Percentiles rank a stretch among this genome's conserved stretches.
Evolutionary conservation across 2,888 invertebrate genomes (phyloP).

Genomic region (Agrochola lota): DNA sequence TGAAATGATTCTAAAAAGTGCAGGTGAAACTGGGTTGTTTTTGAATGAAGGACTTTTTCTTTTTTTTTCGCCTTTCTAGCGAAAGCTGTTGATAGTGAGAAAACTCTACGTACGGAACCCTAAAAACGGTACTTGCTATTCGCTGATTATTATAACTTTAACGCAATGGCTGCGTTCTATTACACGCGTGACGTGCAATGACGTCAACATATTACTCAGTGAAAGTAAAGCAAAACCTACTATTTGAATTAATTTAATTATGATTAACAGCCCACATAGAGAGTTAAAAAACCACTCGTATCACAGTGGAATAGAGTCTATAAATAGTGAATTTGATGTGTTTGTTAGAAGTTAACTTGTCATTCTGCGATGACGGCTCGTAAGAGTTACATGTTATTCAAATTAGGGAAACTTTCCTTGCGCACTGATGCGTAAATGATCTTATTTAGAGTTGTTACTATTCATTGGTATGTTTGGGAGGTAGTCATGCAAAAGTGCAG

Average conservation of each 20-base stretch:
- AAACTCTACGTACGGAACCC: not conserved
- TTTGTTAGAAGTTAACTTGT: constrained; percentile 36
- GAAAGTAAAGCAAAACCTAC: constrained; percentile 68
- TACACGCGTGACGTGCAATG: constrained; percentile 55
- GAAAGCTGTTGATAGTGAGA: no score
- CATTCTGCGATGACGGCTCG: constrained; percentile 40
- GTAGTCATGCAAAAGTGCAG: not conserved
- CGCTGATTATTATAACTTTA: constrained; percentile 20
- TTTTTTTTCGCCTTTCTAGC: no score
- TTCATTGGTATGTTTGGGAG: constrained; percentile 2
- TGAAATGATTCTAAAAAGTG: no score
- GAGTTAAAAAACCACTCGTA: constrained; percentile 31
- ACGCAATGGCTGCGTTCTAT: not conserved
- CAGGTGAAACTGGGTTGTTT: no score
- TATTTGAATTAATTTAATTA: constrained; percentile 62
- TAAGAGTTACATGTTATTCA: constrained; percentile 62
- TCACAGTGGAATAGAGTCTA: constrained; percentile 34
- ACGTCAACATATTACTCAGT: constrained; percentile 56
- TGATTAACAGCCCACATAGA: constrained; percentile 22
- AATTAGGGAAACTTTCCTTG: constrained; percentile 63
- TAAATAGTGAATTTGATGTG: constrained; percentile 1
- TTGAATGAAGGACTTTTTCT: no score
- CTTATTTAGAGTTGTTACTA: constrained; percentile 34
- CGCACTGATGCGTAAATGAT: constrained; percentile 53
- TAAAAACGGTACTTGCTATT: not conserved